Base-by-base conservation (phyloP, 1,140 invertebrate genomes). In the Tigriopus japonicus region DNA sequence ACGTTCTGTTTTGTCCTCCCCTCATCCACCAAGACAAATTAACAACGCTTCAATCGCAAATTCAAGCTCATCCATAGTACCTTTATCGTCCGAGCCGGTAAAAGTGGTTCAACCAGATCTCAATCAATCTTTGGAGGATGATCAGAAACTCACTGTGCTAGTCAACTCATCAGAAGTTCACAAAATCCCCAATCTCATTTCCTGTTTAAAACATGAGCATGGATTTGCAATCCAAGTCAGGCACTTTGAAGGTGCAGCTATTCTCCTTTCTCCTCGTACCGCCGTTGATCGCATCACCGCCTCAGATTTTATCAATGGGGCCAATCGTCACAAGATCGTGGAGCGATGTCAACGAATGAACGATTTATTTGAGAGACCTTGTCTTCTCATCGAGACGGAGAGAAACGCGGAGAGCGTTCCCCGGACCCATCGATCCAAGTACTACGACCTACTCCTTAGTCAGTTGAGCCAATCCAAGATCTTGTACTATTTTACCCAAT, bases 381-480 rank as follows among this genome's bases (percentile, higher is more conserved):
- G 17, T 19, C 15, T 58, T 41, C 35, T 58, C 13, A 14, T 58
- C 7, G 55, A 58, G 17, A 17, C 17, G n/a, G 55, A 58, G 13
- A 41, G 28, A 15, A 17, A 58, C 13, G 13, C 5, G 28, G 17
- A 41, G 6, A 17, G n/a, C 6, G 45, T 17, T n/a, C 28, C 41
- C 5, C 17, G 21, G 21, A 58, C 15, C 14, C 28, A 58, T 7
- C 23, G 55, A 2, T 41, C 55, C 23, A 58, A 58, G 28, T 58
- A 58, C 40, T 28, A 17, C 28, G 55, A 58, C 17, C 35, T 58
- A 6, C 35, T 58, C 6, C n/a, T 58, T 10, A n/a, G 24, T 42
- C 55, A 58, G 52, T 17, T 58, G 40, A 17, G 28, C 55, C 55
- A 58, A 42, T 58, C 55, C 41, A 58, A 58, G 15, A 58, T 58